Evolutionary conservation across 2,888 invertebrate genomes (phyloP).

Genomic region (Napeogenes sylphis): DNA sequence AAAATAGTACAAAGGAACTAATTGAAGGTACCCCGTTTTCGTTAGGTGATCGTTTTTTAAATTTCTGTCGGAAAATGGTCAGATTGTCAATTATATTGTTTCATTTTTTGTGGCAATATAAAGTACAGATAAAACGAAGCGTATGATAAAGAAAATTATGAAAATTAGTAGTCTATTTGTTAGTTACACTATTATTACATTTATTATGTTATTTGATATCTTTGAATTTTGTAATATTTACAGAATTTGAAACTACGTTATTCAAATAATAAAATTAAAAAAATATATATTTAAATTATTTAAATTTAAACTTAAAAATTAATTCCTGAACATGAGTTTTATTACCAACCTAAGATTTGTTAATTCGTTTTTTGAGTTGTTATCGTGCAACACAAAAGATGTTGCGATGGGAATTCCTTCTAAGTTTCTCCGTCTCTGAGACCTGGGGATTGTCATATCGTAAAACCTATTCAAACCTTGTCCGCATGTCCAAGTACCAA

Average conservation of each 20-base stretch:
- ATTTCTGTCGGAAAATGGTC: background rate
- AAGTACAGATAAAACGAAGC: too few species aligned
- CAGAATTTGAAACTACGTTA: too few species aligned
- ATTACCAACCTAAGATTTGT: slow-evolving; percentile 39
- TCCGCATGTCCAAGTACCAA: slow-evolving; percentile 46
- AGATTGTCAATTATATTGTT: background rate
- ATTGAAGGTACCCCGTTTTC: slow-evolving; percentile 42
- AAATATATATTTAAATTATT: too few species aligned
- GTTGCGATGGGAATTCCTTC: slow-evolving; percentile 29
- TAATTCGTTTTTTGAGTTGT: slow-evolving; percentile 43
- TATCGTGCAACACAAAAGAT: slow-evolving; percentile 37
- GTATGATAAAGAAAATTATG: too few species aligned
- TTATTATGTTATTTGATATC: too few species aligned
- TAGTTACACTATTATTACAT: too few species aligned
- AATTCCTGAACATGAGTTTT: too few species aligned
- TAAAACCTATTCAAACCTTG: slow-evolving; percentile 41
- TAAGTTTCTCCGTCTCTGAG: slow-evolving; percentile 52
- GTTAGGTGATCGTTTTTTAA: slow-evolving; percentile 26
- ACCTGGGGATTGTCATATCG: slow-evolving; percentile 31
- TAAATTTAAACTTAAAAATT: background rate
- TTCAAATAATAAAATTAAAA: too few species aligned
- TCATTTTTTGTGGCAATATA: background rate
- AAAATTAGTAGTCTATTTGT: too few species aligned
- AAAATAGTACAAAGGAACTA: slow-evolving; percentile 46
- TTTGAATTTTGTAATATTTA: too few species aligned